Evolutionary conservation across 2,888 invertebrate species (phyloP).

Genomic region (Idaea aversata): DNA sequence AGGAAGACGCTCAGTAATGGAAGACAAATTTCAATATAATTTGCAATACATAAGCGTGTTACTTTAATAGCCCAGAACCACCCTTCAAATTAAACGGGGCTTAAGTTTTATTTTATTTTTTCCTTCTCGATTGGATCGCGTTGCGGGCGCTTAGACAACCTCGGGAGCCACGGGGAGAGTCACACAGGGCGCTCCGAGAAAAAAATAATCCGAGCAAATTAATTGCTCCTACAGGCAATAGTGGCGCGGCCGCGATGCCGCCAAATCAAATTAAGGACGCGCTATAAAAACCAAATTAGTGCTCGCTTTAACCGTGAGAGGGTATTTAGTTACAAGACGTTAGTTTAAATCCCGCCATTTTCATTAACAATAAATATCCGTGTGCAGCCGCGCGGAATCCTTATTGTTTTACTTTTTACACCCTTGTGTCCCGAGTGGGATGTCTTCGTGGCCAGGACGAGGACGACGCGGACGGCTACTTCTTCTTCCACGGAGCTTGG

Average conservation of each 20-base stretch:
- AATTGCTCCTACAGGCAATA: slow-evolving; percentile 79
- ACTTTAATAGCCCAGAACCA: slow-evolving; percentile 82
- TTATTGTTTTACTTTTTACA: slow-evolving; percentile 81
- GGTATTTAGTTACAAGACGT: slow-evolving; percentile 81
- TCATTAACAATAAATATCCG: slow-evolving; percentile 82
- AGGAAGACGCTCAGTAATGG: slow-evolving; percentile 79
- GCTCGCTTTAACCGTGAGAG: slow-evolving; percentile 80
- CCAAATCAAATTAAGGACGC: slow-evolving; percentile 81
- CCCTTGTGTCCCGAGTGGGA: slow-evolving; percentile 76
- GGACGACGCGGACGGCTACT: slow-evolving; percentile 56
- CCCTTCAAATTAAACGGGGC: slow-evolving; percentile 82
- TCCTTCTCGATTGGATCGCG: slow-evolving; percentile 68
- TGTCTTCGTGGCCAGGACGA: slow-evolving; percentile 25
- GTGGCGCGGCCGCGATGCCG: slow-evolving; percentile 76
- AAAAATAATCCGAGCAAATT: slow-evolving; percentile 80
- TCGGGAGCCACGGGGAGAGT: slow-evolving; percentile 42
- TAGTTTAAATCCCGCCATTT: slow-evolving; percentile 80
- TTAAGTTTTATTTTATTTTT: slow-evolving; percentile 81
- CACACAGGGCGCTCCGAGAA: slow-evolving; percentile 51
- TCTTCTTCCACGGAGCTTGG: slow-evolving; percentile 63
- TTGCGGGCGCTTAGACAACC: slow-evolving; percentile 56
- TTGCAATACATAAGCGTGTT: slow-evolving; percentile 82
- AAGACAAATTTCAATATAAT: slow-evolving; percentile 82
- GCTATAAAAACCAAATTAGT: slow-evolving; percentile 82
- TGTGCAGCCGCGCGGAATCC: slow-evolving; percentile 75